Base-by-base conservation (phyloP, 2,888 invertebrate species). In the Nebria brevicollis region DNA sequence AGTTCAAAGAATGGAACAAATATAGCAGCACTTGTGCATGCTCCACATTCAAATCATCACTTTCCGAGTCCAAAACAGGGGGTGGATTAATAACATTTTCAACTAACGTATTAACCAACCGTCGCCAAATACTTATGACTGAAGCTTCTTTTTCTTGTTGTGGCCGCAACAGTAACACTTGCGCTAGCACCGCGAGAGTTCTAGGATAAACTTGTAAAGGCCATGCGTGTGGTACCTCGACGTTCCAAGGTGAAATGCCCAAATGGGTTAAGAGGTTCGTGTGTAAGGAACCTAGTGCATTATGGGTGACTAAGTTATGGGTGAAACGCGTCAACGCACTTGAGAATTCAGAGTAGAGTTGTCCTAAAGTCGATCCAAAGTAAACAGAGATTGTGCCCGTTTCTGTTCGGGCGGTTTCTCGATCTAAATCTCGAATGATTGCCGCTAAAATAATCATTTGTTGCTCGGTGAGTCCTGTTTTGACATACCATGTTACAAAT, bases 21-120 rank as follows among this genome's bases (percentile, higher is more conserved):
- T 98, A 98, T 8, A 98, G 92, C 83, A 98, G 89, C 65, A 98
- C 91, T 88, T 98, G 98, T 0, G 97, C 95, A 89, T 98, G 98
- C 88, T 98, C 98, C 75, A 98, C 97, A 88, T 98, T 98, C 82
- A 98, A 90, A 91, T 98, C 94, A 92, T 95, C 95, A 86, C 93
- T 93, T 86, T 95, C 95, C 42, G 93, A 91, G 85, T 95, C 94
- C 84, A 91, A 91, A 0, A 91, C 91, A 0, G 92, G 90, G 1
- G 93, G 91, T 20, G 92, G 88, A 87, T 93, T 94, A 84, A 94
- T 90, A 8, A 97, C 95, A 85, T 95, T 96, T 87, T 96, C 96
- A 5, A 96, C 96, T 81, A 98, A 90, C 0, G 97, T 97, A 86
- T 95, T 95, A 10, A 98, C 93, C 20, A 98, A 91, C 86, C 96